Evolutionary conservation across 2,113 vertebrate genomes (phyloP), one percentile per base, ranked within the genome.

Genomic region (Capreolus pygargus): DNA sequence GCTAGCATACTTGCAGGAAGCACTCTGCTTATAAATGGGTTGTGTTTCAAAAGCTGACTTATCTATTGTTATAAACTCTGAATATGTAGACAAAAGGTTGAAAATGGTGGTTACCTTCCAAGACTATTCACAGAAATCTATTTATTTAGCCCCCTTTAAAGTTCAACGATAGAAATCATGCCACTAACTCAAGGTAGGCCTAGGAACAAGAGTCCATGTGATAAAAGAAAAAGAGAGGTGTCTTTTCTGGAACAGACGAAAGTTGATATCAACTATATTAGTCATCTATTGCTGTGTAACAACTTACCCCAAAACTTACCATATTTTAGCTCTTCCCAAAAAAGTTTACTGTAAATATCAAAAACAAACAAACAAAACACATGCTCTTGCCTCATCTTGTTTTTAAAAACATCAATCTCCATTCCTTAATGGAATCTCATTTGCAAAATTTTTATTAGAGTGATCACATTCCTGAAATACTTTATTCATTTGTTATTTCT

Each of bases 31-130:
- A 27, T 86, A 93, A 92, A 47, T 64, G 14, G 14, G 43, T 84
- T 95, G 17, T 52, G 45, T 92, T 96, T 97, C 90, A 90, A 89
- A 89, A 81, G 30, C 76, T 95, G 74, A 89, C 52, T 85, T 94
- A 55, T 61, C 90, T 95, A 84, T 86, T 97, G 61, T 97, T 96
- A 90, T 47, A 92, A 95, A 88, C 19, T 89, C 89, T 52, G 78
- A 97, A 85, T 70, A 54, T 19, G 39, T 1, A 89, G 78, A 97
- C 55, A 88, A 70, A 94, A 94, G 60, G 15, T 67, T 92, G 27
- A 17, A 15, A 91, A 84, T 64, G 55, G 10, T 82, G 50, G 28
- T 88, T 93, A 92, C 28, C 82, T 84, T 92, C 74, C 45, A 79
- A 92, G 70, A 11, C 17, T 61, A 78, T 70, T 92, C 43, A 85